phyloP scores from a whole-genome alignment of 2,113 vertebrate species.

The Gyps fulvus region DNA sequence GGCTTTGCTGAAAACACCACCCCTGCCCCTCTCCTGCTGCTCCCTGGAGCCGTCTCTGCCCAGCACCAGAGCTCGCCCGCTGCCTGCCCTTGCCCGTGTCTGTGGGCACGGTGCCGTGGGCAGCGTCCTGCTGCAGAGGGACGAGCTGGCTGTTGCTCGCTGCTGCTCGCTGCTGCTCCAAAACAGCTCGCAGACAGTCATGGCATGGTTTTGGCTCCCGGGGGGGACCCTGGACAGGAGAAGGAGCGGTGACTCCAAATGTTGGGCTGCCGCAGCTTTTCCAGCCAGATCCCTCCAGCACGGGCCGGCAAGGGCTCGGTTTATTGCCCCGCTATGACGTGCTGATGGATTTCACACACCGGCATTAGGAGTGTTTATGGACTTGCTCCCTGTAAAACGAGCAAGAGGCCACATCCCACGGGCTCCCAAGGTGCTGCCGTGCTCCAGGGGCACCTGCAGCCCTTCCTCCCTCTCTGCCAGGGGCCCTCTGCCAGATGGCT shows the following conservation, averaged over 20 bases:
- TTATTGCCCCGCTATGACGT: fast-evolving
- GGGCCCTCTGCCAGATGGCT: no score
- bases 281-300: background rate
- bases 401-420: no score
- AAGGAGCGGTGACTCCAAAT: background rate
- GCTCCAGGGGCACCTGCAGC: no score
- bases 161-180: background rate
- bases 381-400: no score
- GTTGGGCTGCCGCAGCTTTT: fast-evolving
- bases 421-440: no score
- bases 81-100: background rate
- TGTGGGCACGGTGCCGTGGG: fast-evolving
- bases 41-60: background rate
- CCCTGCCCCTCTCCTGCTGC: background rate
- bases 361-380: background rate
- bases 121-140: background rate
- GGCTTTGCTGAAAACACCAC: background rate
- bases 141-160: background rate
- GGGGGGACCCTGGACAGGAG: background rate
- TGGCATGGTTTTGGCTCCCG: background rate
- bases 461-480: no score
- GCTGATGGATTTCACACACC: background rate
- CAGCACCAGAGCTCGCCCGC: background rate
- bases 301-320: fast-evolving
- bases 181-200: background rate